A percentile compares a stretch with the other conserved stretches of the same genome.
Conservation (phyloP, 2,797 vertebrate genomes). For the Dendrocincla fuliginosa region DNA sequence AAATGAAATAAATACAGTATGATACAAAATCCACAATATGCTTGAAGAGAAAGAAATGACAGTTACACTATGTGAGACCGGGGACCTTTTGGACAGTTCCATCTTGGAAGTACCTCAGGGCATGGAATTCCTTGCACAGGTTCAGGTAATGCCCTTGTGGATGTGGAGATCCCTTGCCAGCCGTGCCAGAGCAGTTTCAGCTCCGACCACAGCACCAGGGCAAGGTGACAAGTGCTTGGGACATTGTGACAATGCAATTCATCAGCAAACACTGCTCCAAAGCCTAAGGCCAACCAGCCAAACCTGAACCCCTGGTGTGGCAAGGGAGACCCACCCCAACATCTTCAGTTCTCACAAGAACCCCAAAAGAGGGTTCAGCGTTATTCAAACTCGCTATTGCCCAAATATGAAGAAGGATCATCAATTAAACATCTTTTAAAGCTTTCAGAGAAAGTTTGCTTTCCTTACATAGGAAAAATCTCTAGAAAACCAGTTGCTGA, state of each 20-base stretch:
- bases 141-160: conserved; percentile 64
- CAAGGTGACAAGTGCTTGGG: conserved; percentile 61
- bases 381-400: neutral
- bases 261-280: neutral
- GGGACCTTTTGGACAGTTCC: conserved; percentile 36
- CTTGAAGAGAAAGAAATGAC: conserved; percentile 77
- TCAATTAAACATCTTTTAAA: neutral
- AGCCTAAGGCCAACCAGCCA: neutral
- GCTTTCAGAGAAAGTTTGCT: neutral
- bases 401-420: neutral
- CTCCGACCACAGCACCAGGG: conserved; percentile 57
- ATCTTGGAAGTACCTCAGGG: conserved; percentile 58
- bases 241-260: neutral
- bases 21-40: conserved; percentile 93
- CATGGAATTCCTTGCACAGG: conserved; percentile 60
- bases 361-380: neutral
- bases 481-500: neutral
- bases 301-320: neutral
- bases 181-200: conserved; percentile 26
- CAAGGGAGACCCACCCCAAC: neutral
- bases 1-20: conserved; percentile 98
- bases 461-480: neutral
- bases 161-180: conserved; percentile 18
- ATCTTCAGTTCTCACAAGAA: neutral
- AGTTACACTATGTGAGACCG: conserved; percentile 63